Evolutionary conservation across 2,113 vertebrate genomes (phyloP).

Genomic region (Xiphophorus couchianus): DNA sequence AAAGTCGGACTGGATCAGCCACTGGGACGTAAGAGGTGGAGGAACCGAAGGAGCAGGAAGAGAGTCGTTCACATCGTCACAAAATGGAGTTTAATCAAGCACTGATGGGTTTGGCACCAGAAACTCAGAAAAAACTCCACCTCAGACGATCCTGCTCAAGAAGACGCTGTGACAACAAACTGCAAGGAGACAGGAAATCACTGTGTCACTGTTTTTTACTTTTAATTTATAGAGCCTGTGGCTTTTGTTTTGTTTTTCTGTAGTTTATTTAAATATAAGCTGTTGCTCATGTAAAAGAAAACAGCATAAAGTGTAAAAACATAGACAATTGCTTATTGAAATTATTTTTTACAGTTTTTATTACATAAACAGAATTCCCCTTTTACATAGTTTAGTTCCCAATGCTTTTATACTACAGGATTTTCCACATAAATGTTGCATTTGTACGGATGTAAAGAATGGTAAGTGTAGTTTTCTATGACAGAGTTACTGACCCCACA

Average conservation of each 20-base stretch:
- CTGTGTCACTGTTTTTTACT: slow-evolving; percentile 49
- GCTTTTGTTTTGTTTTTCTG: not conserved
- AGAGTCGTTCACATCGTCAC: slow-evolving; percentile 9
- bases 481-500: not conserved
- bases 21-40: slow-evolving; percentile 16
- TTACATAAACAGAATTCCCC: slow-evolving; percentile 5
- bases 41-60: not conserved
- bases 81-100: slow-evolving; percentile 1
- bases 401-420: slow-evolving; percentile 29
- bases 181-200: slow-evolving; percentile 27
- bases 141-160: slow-evolving; percentile 23
- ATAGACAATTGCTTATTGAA: slow-evolving; percentile 17
- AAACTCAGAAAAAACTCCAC: slow-evolving; percentile 12
- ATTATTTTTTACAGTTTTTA: slow-evolving; percentile 26
- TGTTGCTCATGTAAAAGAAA: slow-evolving; percentile 17
- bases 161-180: slow-evolving; percentile 13
- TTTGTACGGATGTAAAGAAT: not conserved
- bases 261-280: slow-evolving; percentile 14
- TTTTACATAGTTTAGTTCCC: slow-evolving; percentile 23
- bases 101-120: slow-evolving; percentile 15
- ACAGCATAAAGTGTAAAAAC: slow-evolving; percentile 24
- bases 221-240: slow-evolving; percentile 28
- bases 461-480: slow-evolving; percentile 4
- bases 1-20: slow-evolving; percentile 44
- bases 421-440: not conserved